Conservation (phyloP, 2,113 vertebrate species). For the Rhinopomastus cyanomelas region DNA sequence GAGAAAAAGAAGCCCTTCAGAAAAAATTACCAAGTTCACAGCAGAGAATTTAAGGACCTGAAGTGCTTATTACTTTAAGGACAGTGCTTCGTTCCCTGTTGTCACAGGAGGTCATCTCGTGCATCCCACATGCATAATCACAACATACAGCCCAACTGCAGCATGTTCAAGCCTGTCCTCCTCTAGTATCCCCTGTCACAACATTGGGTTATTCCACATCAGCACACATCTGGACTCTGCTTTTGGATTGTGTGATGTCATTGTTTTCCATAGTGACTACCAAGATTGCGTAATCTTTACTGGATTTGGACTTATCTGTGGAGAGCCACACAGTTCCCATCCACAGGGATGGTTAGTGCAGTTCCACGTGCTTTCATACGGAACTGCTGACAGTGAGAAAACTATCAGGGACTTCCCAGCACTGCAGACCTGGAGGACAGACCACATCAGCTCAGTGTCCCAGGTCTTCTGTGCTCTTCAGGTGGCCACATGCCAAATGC, state of each 20-base stretch:
- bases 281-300: neutral
- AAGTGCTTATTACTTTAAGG: neutral
- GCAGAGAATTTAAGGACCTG: neutral
- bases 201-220: neutral
- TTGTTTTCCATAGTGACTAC: constrained; percentile 4
- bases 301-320: neutral
- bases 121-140: neutral
- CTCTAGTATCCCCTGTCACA: neutral
- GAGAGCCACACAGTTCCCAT: neutral
- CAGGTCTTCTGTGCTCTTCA: neutral
- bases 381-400: neutral
- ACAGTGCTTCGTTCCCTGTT: neutral
- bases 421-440: neutral
- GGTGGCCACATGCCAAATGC: neutral
- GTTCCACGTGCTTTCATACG: neutral
- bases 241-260: neutral
- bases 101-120: neutral
- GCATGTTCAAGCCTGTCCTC: neutral
- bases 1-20: neutral
- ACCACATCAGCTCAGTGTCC: neutral
- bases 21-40: neutral
- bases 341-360: neutral
- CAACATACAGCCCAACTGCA: neutral
- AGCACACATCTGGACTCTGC: neutral
- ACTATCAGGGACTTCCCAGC: neutral